Evolutionary conservation across 2,888 invertebrate genomes (phyloP), one percentile per base, ranked within the genome.

Genomic region (Papilio gigon): DNA sequence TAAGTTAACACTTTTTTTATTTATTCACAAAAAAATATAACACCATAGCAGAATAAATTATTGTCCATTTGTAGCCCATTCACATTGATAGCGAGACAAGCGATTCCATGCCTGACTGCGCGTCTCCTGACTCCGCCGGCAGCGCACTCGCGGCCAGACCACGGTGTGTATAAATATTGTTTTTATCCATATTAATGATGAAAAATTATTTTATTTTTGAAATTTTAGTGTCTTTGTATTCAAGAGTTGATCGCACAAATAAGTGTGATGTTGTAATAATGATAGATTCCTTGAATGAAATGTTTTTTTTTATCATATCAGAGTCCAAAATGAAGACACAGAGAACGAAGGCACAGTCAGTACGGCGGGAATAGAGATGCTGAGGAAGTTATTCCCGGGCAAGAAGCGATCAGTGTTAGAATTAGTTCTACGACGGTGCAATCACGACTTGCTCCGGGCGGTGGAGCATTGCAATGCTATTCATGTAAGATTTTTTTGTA

Each of bases 401-500:
- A 96, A 97, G 78, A 97, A 97, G 83, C 93, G 96, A 1, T 95
- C 97, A 0, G 97, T 98, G 1, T 88, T 99, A 63, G 98, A 98
- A 82, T 89, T 98, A 74, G 97, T 98, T n/a, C 90, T 98, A 56
- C 96, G 97, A 74, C 94, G 98, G 40, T 98, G 98, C 84, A 97
- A 97, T 81, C 97, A 98, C 74, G 98, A 99, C 82, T 88, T 98
- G 60, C 93, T 98, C 14, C 96, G 96, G 76, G 97, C 98, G 8
- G 97, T 98, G 65, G 97, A 98, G 82, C 97, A 97, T 79, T 97
- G 97, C 80, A 94, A 94, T 71, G 86, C 86, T 44, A 87, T 88
- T 12, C 89, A 88, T 70, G 90, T 91, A 71, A 79, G 83, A 56
- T 56, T 0, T n/a, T 8, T 30, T 20, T 5, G 22, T 35, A 20